These are phyloP conservation scores for Coptodon rendalli DNA, from an alignment of 2,113 vertebrate genomes.

Conservation along the genomic window DNA sequence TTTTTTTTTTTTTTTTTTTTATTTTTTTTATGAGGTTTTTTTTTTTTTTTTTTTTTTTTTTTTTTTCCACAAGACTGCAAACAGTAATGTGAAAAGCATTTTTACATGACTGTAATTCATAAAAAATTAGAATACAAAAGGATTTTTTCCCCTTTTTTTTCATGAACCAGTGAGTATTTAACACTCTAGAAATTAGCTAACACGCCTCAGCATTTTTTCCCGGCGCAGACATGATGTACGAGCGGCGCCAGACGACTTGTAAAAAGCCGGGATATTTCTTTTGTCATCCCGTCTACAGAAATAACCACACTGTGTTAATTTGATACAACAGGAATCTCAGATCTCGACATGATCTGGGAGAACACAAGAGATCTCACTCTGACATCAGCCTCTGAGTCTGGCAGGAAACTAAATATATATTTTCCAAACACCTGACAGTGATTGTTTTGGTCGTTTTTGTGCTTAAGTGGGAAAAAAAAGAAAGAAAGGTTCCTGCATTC, in stretches of 20 bases:
- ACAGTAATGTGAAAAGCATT: not conserved
- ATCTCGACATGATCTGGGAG: not conserved
- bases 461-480: not conserved
- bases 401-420: not conserved
- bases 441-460: not conserved
- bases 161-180: not conserved
- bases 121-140: not conserved
- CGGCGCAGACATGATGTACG: not conserved
- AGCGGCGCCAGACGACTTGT: not conserved
- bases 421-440: not conserved
- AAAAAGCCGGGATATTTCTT: not conserved
- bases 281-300: not conserved
- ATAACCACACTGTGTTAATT: not conserved
- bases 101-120: not conserved
- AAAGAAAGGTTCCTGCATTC: not conserved
- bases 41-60: not conserved
- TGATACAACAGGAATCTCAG: not conserved
- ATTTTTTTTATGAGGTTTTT: conserved; percentile 28
- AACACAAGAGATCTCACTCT: not conserved
- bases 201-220: not conserved
- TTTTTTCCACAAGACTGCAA: not conserved
- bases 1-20: conserved; percentile 13
- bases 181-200: not conserved
- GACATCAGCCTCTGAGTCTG: not conserved
- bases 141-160: not conserved